Base-by-base conservation (phyloP, 2,888 invertebrate genomes). In the Erpobdella octoculata region DNA sequence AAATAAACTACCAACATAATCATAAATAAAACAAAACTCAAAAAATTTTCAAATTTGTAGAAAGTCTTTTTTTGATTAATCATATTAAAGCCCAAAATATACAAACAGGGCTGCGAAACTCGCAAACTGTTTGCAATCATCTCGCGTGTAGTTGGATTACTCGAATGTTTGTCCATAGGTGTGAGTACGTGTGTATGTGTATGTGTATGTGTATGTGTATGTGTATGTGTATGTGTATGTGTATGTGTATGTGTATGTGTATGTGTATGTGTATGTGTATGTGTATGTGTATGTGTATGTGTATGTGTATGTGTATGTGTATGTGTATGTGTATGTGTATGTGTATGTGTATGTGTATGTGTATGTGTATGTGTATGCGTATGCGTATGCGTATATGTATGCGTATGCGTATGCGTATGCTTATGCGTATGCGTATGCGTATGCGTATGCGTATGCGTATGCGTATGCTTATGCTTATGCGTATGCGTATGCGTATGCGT, bases 131-230 rank as follows among this genome's bases (percentile, higher is more conserved):
- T n/a, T 15, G 46, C 12, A 41, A 41, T 41, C 46, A n/a, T 12
- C 46, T n/a, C 12, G 46, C 46, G 36, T 36, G 2, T 12, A 1
- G 15, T 12, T n/a, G 36, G 36, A 3, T 25, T 4, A 25, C 64
- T 64, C 21, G 15, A 65, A 69, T 69, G 53, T 69, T 53, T 69
- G 53, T 69, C 46, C 53, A 33, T 69, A 69, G 46, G 53, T 53
- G 53, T 69, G 53, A 53, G 33, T 69, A 58, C 58, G 35, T 69
- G 58, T 69, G 35, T 59, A 25, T 69, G 35, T 61, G 31, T 69
- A 33, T 69, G 33, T 69, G 35, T 69, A 35, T 69, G 35, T 69
- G 33, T 69, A 33, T 69, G 53, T 69, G 35, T 69, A 37, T 70
- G 12, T 61, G 36, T 70, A 28, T 70, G 37, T 70, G 36, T 70